Base-by-base conservation (phyloP, 2,113 vertebrate species). In the Nibea albiflora region DNA sequence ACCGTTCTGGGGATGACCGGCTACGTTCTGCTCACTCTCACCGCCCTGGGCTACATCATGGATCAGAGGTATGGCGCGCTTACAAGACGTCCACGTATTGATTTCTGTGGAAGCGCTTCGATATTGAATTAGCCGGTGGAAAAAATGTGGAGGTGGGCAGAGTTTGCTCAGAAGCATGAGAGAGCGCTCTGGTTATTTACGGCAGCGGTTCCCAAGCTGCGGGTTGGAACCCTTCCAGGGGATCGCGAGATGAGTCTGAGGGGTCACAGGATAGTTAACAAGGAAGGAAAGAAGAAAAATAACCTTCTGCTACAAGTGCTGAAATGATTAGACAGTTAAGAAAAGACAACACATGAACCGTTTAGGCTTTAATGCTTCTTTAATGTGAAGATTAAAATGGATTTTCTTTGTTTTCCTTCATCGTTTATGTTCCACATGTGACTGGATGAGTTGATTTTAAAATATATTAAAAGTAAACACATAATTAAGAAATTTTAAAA, bases 11-110 rank as follows among this genome's bases (percentile, higher is more conserved):
- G 97, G 71, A 95, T 95, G 91, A 91, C 92, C 76, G 73, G 79
- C 82, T 97, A 97, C 90, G 83, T 98, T 63, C 93, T 98, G 83
- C 89, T 98, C 61, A 98, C 97, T 0, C 92, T 99, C 87, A 96
- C 95, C 2, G 95, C 95, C 24, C 91, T 97, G 60, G 96, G 98
- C 46, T 95, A 95, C 73, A 91, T 98, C 83, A 90, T 96, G 14
- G 97, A 99, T 50, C 95, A 96, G 90, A 98, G 95, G 97, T 94
- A 86, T 31, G 17, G 52, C 35, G 1, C 7, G 8, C 7, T 31
- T 31, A 19, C 14, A 10, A 56, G 39, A 61, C 53, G 17, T 42
- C 69, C 20, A 15, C 58, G 7, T 28, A 16, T 19, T 73, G 0
- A 19, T 78, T 68, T 62, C 52, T 46, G 14, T 31, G 7, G 52